Conservation (phyloP, 2,113 vertebrate genomes). For the Brachionichthys hirsutus region DNA sequence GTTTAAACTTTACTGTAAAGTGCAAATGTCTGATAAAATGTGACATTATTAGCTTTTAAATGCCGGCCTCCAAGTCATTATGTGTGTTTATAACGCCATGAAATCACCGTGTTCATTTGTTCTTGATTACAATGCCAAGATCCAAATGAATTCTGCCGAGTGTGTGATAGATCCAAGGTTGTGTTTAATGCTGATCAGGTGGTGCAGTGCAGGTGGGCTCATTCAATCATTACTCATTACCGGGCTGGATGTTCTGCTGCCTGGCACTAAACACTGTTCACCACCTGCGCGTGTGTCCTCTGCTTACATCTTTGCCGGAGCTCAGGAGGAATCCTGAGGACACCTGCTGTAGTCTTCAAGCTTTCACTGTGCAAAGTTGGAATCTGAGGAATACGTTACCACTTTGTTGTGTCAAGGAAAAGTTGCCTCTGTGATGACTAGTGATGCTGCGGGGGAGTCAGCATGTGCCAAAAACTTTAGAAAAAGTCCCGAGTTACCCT, state of each 20-base stretch:
- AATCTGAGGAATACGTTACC: constrained; percentile 4
- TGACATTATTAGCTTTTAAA: too few species aligned
- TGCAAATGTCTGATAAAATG: too few species aligned
- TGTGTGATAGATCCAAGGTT: too few species aligned
- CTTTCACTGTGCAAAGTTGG: constrained; percentile 5
- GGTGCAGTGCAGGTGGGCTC: constrained; percentile 8
- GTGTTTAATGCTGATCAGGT: constrained; percentile 2
- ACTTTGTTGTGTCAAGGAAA: neutral
- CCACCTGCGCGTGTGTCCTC: constrained; percentile 6
- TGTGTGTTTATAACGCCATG: too few species aligned
- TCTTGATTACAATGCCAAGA: too few species aligned
- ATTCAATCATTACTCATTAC: constrained; percentile 27
- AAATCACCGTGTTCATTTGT: too few species aligned
- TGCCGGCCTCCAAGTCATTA: too few species aligned
- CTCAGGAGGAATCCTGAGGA: constrained; percentile 12
- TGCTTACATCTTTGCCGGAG: constrained; percentile 5
- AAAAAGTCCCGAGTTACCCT: neutral
- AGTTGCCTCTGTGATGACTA: neutral
- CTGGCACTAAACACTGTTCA: constrained; percentile 20
- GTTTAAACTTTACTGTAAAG: too few species aligned
- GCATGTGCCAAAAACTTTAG: neutral
- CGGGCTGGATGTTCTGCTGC: neutral
- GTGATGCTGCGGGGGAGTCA: too few species aligned
- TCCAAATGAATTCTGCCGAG: too few species aligned
- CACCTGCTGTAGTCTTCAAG: neutral